A percentile compares a stretch with the other conserved stretches of the same genome.
Evolutionary conservation across 2,888 invertebrate species (phyloP).

Genomic region (Smittia sp.): DNA sequence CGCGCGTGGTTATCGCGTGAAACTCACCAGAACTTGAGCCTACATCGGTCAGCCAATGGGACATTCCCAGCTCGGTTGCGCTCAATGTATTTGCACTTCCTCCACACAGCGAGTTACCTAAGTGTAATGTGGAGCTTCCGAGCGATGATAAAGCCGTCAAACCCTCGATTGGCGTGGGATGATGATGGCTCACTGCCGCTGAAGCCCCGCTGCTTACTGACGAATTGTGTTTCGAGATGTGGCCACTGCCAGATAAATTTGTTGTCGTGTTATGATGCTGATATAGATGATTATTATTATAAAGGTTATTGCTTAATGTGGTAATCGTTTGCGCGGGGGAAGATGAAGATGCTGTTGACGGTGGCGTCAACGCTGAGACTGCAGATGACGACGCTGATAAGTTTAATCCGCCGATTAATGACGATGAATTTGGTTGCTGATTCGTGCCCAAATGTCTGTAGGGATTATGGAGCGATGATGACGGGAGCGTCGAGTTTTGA

Average conservation of each 20-base stretch:
- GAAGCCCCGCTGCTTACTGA: slow-evolving; percentile 34
- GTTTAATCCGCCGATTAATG: slow-evolving; percentile 40
- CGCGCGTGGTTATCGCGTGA: not conserved
- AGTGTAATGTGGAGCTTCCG: slow-evolving; percentile 41
- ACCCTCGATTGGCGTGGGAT: slow-evolving; percentile 42
- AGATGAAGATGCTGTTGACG: slow-evolving; percentile 14
- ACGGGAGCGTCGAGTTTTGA: slow-evolving; percentile 43
- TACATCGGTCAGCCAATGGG: slow-evolving; percentile 51
- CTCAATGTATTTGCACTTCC: slow-evolving; percentile 23
- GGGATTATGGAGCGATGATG: slow-evolving; percentile 37
- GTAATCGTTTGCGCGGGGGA: slow-evolving; percentile 11
- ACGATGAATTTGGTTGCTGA: slow-evolving; percentile 23
- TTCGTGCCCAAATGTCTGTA: slow-evolving; percentile 13
- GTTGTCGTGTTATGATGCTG: slow-evolving; percentile 31
- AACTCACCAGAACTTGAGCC: slow-evolving; percentile 42
- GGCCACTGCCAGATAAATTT: slow-evolving; percentile 29
- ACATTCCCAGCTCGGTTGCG: slow-evolving; percentile 48
- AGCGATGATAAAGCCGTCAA: slow-evolving; percentile 42
- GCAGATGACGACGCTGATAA: slow-evolving; percentile 35
- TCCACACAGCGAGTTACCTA: slow-evolving; percentile 28
- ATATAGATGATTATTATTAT: slow-evolving; percentile 39
- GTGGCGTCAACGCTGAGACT: slow-evolving; percentile 9
- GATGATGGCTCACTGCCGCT: slow-evolving; percentile 44
- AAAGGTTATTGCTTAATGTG: slow-evolving; percentile 34
- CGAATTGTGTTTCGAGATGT: slow-evolving; percentile 34